These are phyloP conservation scores for Kradibia gibbosae DNA, from an alignment of 1,140 invertebrate genomes.

Conservation along the genomic window DNA sequence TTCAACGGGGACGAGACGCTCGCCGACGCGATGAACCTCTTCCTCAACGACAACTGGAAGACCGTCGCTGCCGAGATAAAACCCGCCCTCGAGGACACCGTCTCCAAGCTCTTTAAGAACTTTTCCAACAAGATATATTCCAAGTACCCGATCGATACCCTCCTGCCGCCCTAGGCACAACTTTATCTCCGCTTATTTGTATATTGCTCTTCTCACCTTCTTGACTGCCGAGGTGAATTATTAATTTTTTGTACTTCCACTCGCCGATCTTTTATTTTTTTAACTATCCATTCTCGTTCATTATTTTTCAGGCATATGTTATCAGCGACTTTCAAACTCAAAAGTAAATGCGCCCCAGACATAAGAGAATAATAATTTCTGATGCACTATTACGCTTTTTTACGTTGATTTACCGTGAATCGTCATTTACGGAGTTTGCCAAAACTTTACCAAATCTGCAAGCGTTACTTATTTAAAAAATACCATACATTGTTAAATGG, in stretches of 20 bases:
- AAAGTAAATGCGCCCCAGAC: too few species aligned
- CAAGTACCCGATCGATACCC: slow-evolving; percentile 65
- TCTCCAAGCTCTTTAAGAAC: slow-evolving; percentile 73
- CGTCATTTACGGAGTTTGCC: not conserved
- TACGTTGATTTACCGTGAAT: not conserved
- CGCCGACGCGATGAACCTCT: slow-evolving; percentile 75
- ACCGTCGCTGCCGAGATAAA: slow-evolving; percentile 76
- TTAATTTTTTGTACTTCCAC: not conserved
- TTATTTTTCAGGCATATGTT: too few species aligned
- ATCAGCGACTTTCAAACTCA: too few species aligned
- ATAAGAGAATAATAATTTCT: too few species aligned
- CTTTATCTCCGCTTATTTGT: not conserved
- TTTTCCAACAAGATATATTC: slow-evolving; percentile 74
- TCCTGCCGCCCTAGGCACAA: slow-evolving; percentile 61
- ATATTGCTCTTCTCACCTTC: slow-evolving; percentile 11
- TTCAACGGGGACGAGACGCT: slow-evolving; percentile 80
- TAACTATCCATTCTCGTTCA: too few species aligned
- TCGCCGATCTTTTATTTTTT: not conserved
- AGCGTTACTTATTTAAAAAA: not conserved
- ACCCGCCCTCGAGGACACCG: slow-evolving; percentile 73
- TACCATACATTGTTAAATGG: not conserved
- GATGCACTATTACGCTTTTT: too few species aligned
- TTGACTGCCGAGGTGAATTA: slow-evolving; percentile 1
- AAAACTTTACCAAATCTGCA: not conserved
- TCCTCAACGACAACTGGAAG: slow-evolving; percentile 78